Evolutionary conservation across 2,888 invertebrate species (phyloP).

Genomic region (Harpalus rubripes): DNA sequence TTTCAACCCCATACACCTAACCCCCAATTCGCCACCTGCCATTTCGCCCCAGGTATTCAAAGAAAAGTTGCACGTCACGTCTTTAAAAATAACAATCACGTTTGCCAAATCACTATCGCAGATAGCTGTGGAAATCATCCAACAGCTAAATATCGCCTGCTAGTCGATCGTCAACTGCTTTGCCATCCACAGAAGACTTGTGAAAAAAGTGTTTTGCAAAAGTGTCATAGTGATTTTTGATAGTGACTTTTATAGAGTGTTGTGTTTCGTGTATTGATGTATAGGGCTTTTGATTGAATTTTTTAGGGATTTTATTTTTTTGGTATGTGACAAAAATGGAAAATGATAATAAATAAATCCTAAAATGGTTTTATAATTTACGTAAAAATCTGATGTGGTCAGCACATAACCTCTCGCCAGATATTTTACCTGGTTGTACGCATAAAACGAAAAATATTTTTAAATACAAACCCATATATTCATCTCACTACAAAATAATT

Average conservation of each 20-base stretch:
- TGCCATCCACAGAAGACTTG: not conserved
- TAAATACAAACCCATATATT: too few relatives aligned
- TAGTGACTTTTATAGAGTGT: not conserved
- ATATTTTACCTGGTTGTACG: too few relatives aligned
- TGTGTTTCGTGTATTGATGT: not conserved
- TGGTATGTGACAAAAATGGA: too few relatives aligned
- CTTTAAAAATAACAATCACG: constrained; percentile 56
- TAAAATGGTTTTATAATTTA: too few relatives aligned
- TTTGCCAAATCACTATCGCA: constrained; percentile 45
- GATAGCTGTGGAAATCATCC: not conserved
- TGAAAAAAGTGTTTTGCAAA: not conserved
- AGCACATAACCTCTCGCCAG: too few relatives aligned
- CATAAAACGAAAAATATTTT: too few relatives aligned
- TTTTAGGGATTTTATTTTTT: too few relatives aligned
- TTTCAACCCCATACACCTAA: constrained; percentile 7
- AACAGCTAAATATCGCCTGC: constrained; percentile 23
- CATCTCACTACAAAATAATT: too few relatives aligned
- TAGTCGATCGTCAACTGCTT: constrained; percentile 52
- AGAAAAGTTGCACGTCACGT: constrained; percentile 33
- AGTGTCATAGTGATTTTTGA: not conserved
- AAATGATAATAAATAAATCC: too few relatives aligned
- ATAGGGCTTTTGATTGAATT: not conserved
- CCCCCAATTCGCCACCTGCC: constrained; percentile 4
- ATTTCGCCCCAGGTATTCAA: constrained; percentile 47
- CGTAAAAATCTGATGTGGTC: too few relatives aligned